These are phyloP conservation scores for Bovichtus variegatus DNA, from an alignment of 2,797 vertebrate genomes.

Conservation along the genomic window DNA sequence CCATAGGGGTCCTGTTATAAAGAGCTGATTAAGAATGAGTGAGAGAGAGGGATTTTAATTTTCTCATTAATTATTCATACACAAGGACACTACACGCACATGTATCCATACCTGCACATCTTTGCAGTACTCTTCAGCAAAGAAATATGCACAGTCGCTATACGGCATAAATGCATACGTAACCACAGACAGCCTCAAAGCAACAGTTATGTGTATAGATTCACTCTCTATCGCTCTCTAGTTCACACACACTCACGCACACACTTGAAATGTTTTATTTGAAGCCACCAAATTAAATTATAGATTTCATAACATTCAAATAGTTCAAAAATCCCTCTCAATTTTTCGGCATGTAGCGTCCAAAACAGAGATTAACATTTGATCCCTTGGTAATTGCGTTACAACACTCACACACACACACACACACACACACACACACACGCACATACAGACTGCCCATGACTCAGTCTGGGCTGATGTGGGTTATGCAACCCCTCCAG, in stretches of 20 bases:
- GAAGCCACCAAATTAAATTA: not conserved
- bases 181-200: not conserved
- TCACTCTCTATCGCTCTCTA: not conserved
- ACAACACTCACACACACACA: not conserved
- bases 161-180: conserved; percentile 12
- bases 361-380: conserved; percentile 60
- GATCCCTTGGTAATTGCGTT: conserved; percentile 29
- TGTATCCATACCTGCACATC: not conserved
- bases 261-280: conserved; percentile 17
- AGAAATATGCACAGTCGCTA: not conserved
- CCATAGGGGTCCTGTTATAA: conserved; percentile 27
- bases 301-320: conserved; percentile 25
- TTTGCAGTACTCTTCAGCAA: not conserved
- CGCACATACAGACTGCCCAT: conserved; percentile 30
- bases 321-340: not conserved
- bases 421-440: not conserved
- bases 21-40: conserved; percentile 58
- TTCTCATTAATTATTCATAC: conserved; percentile 57
- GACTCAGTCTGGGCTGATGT: conserved; percentile 60
- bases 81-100: not conserved
- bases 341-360: conserved; percentile 12
- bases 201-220: not conserved
- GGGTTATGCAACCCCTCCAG: conserved; percentile 76
- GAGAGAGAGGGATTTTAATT: conserved; percentile 23
- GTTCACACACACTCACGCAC: not conserved